Percentiles rank a stretch among this genome's conserved stretches.
Evolutionary conservation across 2,113 vertebrate genomes (phyloP).

Genomic region (Arothron firmamentum): DNA sequence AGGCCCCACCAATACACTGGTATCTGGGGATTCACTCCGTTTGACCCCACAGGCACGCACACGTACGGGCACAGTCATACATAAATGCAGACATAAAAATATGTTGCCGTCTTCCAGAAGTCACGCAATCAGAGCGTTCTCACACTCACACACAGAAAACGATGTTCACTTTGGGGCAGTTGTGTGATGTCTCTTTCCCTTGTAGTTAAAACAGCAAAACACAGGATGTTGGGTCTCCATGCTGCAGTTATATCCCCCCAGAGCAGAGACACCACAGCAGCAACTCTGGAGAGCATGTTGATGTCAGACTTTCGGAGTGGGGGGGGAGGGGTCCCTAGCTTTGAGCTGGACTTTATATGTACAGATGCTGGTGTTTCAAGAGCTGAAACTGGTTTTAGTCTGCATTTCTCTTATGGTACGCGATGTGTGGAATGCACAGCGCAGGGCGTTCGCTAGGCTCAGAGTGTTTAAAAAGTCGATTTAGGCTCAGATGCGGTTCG

Average conservation of each 20-base stretch:
- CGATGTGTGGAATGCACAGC: conserved; percentile 66
- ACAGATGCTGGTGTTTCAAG: conserved; percentile 93
- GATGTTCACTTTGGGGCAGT: conserved; percentile 67
- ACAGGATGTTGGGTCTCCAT: conserved; percentile 70
- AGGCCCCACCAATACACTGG: conserved; percentile 61
- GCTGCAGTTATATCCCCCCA: conserved; percentile 49
- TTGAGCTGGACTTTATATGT: conserved; percentile 80
- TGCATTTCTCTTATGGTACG: conserved; percentile 62
- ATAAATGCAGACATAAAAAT: conserved; percentile 43
- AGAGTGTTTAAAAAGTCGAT: conserved; percentile 44
- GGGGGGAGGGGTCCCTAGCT: conserved; percentile 41
- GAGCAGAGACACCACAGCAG: conserved; percentile 63
- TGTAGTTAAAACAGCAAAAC: conserved; percentile 70
- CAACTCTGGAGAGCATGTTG: conserved; percentile 52
- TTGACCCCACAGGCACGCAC: conserved; percentile 62
- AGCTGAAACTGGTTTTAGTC: conserved; percentile 61
- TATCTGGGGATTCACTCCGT: conserved; percentile 59
- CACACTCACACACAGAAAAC: conserved; percentile 52
- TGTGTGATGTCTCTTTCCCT: conserved; percentile 67
- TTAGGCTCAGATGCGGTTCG: conserved; percentile 54
- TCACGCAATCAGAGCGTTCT: conserved; percentile 46
- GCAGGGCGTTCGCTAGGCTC: conserved; percentile 45
- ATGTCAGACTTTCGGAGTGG: conserved; percentile 52
- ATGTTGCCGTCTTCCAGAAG: conserved; percentile 53
- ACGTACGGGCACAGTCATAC: conserved; percentile 21